These are phyloP conservation scores for Ceratitis capitata DNA, from an alignment of 1,140 invertebrate genomes.

Conservation along the genomic window DNA sequence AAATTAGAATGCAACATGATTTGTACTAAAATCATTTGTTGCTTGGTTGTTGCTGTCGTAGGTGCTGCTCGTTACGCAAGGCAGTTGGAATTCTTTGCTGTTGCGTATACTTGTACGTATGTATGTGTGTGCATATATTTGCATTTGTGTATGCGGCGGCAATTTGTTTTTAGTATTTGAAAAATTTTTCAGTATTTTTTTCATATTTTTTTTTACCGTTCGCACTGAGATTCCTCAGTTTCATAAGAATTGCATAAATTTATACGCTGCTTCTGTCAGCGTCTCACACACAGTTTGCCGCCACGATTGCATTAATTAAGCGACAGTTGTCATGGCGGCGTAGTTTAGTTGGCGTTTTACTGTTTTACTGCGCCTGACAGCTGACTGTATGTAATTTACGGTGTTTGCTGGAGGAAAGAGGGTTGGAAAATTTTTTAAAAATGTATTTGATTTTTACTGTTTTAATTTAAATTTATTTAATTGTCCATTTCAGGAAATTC, in stretches of 20 bases:
- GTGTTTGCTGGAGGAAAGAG: too few relatives aligned
- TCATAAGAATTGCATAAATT: background rate
- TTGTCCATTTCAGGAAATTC: too few relatives aligned
- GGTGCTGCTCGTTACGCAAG: background rate
- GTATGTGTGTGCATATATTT: background rate
- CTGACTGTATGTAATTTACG: too few relatives aligned
- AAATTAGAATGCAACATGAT: background rate
- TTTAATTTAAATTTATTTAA: too few relatives aligned
- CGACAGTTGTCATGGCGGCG: background rate
- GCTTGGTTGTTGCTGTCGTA: background rate
- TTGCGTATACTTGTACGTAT: background rate
- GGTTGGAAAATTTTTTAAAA: too few relatives aligned
- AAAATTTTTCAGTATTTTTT: background rate
- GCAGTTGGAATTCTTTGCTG: background rate
- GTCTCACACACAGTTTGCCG: background rate
- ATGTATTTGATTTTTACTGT: too few relatives aligned
- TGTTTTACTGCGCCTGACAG: background rate
- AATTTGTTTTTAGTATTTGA: background rate
- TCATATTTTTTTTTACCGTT: background rate
- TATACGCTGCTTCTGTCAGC: background rate
- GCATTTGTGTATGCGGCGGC: background rate
- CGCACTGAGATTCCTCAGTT: background rate
- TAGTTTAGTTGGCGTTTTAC: background rate
- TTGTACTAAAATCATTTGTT: background rate
- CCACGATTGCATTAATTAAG: background rate